Conservation (phyloP, 1,140 invertebrate genomes). For the Drosophila oshimai region DNA sequence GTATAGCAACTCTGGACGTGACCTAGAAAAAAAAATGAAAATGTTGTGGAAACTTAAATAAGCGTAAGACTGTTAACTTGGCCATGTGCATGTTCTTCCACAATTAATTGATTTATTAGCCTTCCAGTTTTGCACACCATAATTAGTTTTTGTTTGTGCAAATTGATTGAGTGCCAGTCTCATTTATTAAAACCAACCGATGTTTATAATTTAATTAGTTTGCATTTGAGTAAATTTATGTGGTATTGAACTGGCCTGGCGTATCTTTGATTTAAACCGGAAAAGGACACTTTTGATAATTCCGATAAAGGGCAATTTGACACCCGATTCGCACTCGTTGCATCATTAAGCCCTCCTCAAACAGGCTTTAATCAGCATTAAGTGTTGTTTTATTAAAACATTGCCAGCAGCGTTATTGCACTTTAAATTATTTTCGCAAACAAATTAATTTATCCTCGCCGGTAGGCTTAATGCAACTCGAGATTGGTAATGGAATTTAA, state of each 20-base stretch:
- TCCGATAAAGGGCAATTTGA: constrained; percentile 11
- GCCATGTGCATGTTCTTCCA: constrained; percentile 34
- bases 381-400: background rate
- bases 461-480: too few species aligned
- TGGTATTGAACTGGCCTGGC: background rate
- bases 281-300: constrained; percentile 17
- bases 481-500: too few species aligned
- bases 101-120: constrained; percentile 70
- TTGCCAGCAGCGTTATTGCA: background rate
- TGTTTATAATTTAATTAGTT: constrained; percentile 63
- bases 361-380: constrained; percentile 10
- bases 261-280: constrained; percentile 11
- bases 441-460: background rate
- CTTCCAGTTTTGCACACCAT: constrained; percentile 55
- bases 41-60: constrained; percentile 21
- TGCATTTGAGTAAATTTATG: constrained; percentile 43
- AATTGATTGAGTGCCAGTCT: constrained; percentile 63
- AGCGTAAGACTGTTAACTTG: background rate
- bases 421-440: background rate
- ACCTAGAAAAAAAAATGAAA: constrained; percentile 68
- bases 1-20: constrained; percentile 29
- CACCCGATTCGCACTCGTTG: background rate
- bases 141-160: constrained; percentile 58
- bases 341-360: constrained; percentile 5
- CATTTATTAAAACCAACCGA: constrained; percentile 34